phyloP scores from a whole-genome alignment of 1,140 invertebrate genomes.

The Vollenhovia emeryi region DNA sequence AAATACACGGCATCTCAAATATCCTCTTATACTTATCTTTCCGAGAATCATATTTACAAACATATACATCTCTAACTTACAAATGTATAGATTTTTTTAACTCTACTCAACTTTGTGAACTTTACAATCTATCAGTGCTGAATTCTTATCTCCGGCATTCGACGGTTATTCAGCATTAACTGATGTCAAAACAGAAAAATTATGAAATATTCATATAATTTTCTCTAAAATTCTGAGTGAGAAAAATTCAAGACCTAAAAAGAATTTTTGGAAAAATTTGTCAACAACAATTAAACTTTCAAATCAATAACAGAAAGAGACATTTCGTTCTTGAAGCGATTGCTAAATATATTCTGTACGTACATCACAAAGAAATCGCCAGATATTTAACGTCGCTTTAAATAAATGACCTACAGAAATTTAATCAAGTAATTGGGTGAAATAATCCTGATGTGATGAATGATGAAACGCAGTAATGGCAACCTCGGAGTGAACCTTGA shows the following conservation, averaged over 20 bases:
- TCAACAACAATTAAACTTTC: neutral
- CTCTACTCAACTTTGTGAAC: neutral
- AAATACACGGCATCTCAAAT: constrained; percentile 18
- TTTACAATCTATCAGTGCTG: neutral
- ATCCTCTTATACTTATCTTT: constrained; percentile 29
- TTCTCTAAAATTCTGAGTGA: neutral
- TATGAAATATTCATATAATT: no score
- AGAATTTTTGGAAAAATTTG: neutral
- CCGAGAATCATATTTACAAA: constrained; percentile 23
- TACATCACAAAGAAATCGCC: neutral
- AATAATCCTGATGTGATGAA: no score
- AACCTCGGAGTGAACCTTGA: neutral
- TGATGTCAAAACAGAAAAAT: neutral
- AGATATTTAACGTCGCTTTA: neutral
- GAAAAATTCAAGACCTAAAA: neutral
- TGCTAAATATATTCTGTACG: neutral
- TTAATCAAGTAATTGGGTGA: neutral
- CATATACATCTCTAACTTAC: constrained; percentile 16
- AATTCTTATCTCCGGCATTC: neutral
- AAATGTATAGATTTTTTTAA: neutral
- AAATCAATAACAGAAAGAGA: neutral
- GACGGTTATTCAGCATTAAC: neutral
- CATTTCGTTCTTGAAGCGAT: neutral
- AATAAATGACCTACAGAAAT: neutral
- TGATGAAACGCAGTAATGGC: no score